phyloP scores from a whole-genome alignment of 2,113 vertebrate species.

The Notothenia coriiceps region DNA sequence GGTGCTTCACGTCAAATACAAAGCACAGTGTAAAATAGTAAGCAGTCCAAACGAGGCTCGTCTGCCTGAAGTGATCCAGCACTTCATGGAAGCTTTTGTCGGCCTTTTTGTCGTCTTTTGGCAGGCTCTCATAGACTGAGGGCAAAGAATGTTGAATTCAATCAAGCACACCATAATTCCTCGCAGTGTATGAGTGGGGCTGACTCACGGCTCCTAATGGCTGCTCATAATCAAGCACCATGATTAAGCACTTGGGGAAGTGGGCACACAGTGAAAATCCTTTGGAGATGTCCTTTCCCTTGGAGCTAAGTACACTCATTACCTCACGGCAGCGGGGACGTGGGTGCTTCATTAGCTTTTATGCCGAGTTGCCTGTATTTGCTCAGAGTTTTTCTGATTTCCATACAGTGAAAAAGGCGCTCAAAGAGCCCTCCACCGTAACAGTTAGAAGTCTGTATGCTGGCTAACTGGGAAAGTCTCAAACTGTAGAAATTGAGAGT shows the following conservation, averaged over 20 bases:
- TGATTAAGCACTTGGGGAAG: slow-evolving; percentile 82
- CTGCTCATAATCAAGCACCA: slow-evolving; percentile 81
- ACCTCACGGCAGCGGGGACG: slow-evolving; percentile 69
- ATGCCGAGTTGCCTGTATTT: slow-evolving; percentile 70
- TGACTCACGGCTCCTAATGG: slow-evolving; percentile 79
- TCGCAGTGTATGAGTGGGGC: slow-evolving; percentile 73
- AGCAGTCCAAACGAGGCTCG: slow-evolving; percentile 37
- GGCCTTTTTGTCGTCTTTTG: slow-evolving; percentile 51
- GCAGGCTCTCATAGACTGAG: slow-evolving; percentile 53
- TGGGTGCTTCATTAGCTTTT: slow-evolving; percentile 83
- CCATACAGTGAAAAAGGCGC: slow-evolving; percentile 60
- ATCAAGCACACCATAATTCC: slow-evolving; percentile 75
- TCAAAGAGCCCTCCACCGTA: slow-evolving; percentile 67
- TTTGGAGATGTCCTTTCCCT: slow-evolving; percentile 79
- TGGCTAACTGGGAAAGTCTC: slow-evolving; percentile 45
- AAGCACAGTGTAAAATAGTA: neutral
- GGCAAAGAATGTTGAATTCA: slow-evolving; percentile 70
- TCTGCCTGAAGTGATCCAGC: slow-evolving; percentile 52
- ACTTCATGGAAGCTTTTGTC: slow-evolving; percentile 37
- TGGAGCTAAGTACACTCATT: slow-evolving; percentile 80
- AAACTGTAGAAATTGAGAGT: slow-evolving; percentile 55
- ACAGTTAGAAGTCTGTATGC: slow-evolving; percentile 61
- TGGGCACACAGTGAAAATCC: slow-evolving; percentile 76
- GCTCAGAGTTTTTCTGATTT: slow-evolving; percentile 68
- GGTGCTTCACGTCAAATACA: slow-evolving; percentile 25